Evolutionary conservation across 2,888 invertebrate genomes (phyloP).

Genomic region (Melikaiella ostensackeni): DNA sequence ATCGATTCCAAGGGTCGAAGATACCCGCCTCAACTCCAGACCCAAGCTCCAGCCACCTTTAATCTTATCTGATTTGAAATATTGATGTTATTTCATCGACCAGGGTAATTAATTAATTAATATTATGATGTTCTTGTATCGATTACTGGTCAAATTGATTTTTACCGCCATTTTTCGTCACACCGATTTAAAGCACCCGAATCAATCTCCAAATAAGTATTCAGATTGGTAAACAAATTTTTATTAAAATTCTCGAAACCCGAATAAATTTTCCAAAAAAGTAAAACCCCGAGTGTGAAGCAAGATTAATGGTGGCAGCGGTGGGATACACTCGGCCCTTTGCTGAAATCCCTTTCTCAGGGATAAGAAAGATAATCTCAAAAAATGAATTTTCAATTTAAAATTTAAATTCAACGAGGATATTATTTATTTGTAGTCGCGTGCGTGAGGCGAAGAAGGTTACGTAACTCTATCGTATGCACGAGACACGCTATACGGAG

Average conservation of each 20-base stretch:
- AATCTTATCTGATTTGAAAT: not conserved
- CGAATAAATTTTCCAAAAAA: not conserved
- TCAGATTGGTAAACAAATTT: no score
- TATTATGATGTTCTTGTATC: no score
- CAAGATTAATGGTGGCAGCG: not conserved
- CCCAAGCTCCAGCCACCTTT: not conserved
- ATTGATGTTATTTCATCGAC: no score
- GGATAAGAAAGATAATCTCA: no score
- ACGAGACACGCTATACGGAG: constrained; percentile 48
- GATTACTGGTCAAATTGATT: no score
- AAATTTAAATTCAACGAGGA: not conserved
- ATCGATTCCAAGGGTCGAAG: constrained; percentile 45
- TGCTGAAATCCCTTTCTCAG: not conserved
- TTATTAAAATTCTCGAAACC: not conserved
- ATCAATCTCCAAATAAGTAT: not conserved
- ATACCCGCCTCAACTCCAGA: constrained; percentile 7
- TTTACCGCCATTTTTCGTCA: constrained; percentile 8
- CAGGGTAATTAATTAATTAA: no score
- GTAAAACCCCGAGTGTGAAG: not conserved
- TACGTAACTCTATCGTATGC: constrained; percentile 62
- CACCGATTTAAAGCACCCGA: not conserved
- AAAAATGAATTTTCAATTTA: not conserved
- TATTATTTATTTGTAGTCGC: constrained; percentile 47
- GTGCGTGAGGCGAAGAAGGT: constrained; percentile 52
- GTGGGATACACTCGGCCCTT: not conserved